phyloP scores from a whole-genome alignment of 2,797 vertebrate species.

The Lutjanus campechanus region DNA sequence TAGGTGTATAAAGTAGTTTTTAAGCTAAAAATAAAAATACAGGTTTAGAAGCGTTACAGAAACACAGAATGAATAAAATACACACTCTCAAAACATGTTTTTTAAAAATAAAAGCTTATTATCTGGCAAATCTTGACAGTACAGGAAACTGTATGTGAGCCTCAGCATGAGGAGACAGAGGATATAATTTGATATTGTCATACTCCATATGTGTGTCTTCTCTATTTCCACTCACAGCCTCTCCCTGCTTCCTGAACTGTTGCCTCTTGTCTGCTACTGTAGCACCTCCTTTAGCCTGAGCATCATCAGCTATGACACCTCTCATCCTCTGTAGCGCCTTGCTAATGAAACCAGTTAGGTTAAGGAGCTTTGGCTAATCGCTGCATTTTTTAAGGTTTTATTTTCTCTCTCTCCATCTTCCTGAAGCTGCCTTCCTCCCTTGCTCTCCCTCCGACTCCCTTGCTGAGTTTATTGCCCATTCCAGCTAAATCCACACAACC shows the following conservation, averaged over 20 bases:
- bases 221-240: constrained; percentile 8
- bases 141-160: neutral
- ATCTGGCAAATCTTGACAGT: neutral
- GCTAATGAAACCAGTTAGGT: constrained; percentile 67
- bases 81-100: neutral
- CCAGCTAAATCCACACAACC: constrained; percentile 64
- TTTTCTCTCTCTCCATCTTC: constrained; percentile 24
- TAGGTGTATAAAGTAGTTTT: neutral
- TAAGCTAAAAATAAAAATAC: neutral
- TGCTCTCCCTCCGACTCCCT: constrained; percentile 10
- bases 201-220: constrained; percentile 2
- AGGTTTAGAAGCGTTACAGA: neutral
- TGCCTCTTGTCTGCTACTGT: constrained; percentile 20
- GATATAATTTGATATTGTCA: neutral
- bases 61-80: constrained; percentile 19
- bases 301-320: constrained; percentile 52
- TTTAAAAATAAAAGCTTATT: neutral
- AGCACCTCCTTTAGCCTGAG: constrained; percentile 33
- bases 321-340: constrained; percentile 48
- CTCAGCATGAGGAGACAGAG: neutral
- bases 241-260: constrained; percentile 21
- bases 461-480: constrained; percentile 64
- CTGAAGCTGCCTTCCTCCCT: constrained; percentile 17
- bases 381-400: constrained; percentile 48
- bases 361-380: constrained; percentile 75